A percentile compares a stretch with the other conserved stretches of the same genome.
Conservation (phyloP, 2,797 vertebrate species). For the Phataginus tricuspis region DNA sequence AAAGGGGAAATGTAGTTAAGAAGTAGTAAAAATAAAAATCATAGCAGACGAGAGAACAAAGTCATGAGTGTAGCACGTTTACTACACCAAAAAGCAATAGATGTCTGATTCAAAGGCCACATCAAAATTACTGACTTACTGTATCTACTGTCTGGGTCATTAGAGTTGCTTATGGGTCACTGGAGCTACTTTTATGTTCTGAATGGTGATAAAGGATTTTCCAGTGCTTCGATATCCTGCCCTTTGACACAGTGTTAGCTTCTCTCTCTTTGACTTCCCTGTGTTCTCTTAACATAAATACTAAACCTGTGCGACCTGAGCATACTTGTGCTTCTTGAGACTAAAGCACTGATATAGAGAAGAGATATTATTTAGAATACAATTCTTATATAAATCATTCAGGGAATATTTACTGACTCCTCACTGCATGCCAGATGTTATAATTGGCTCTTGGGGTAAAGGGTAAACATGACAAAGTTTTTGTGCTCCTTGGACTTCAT, state of each 20-base stretch:
- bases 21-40: neutral
- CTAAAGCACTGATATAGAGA: neutral
- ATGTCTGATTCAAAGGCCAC: neutral
- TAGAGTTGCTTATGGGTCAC: neutral
- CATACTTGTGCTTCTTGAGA: neutral
- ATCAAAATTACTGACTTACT: neutral
- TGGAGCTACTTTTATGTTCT: neutral
- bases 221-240: neutral
- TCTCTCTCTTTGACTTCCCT: neutral
- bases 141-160: neutral
- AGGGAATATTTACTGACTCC: neutral
- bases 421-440: neutral
- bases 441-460: neutral
- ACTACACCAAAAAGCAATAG: conserved; percentile 9
- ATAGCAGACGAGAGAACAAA: neutral
- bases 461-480: neutral
- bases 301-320: neutral
- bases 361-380: neutral
- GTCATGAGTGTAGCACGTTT: neutral
- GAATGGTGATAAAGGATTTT: conserved; percentile 49
- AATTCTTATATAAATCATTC: neutral
- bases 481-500: neutral
- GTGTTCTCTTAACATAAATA: neutral
- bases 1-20: neutral
- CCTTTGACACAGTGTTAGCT: neutral